phyloP scores from a whole-genome alignment of 2,113 vertebrate genomes.

The Toxotes chatareus region DNA sequence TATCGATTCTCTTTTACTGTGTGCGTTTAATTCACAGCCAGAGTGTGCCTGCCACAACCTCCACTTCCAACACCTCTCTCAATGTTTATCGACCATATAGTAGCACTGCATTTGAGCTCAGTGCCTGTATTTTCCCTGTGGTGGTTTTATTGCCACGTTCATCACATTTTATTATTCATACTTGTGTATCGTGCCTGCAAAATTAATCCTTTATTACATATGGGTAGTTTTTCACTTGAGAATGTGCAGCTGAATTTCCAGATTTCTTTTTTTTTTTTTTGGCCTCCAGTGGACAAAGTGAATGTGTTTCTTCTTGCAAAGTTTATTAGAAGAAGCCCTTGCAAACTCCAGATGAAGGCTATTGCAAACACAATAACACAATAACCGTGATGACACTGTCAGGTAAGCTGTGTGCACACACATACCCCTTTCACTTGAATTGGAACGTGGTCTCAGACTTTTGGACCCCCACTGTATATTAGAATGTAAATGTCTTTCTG shows the following conservation, averaged over 20 bases:
- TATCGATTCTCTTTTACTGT: constrained; percentile 69
- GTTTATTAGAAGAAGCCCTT: not conserved
- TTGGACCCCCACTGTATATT: not conserved
- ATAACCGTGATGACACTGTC: not conserved
- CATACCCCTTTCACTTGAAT: too few species aligned
- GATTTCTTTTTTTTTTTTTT: too few species aligned
- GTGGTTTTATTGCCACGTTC: constrained; percentile 22
- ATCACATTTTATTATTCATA: constrained; percentile 35
- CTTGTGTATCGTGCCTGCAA: not conserved
- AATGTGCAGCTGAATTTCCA: constrained; percentile 12
- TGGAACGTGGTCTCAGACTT: too few species aligned
- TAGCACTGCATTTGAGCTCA: constrained; percentile 33
- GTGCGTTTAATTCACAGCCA: constrained; percentile 71
- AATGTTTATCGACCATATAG: constrained; percentile 65
- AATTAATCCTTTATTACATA: constrained; percentile 15
- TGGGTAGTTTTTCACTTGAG: not conserved
- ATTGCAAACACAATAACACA: constrained; percentile 5
- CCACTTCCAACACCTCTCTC: constrained; percentile 61
- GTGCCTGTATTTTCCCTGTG: constrained; percentile 28
- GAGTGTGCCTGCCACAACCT: constrained; percentile 52
- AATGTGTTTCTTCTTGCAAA: not conserved
- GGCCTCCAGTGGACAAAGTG: not conserved
- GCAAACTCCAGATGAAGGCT: not conserved
- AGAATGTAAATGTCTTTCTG: not conserved
- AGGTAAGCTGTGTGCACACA: not conserved